Evolutionary conservation across 1,140 invertebrate genomes (phyloP), one percentile per base, ranked within the genome.

Genomic region (Drosophila chauvacae): DNA sequence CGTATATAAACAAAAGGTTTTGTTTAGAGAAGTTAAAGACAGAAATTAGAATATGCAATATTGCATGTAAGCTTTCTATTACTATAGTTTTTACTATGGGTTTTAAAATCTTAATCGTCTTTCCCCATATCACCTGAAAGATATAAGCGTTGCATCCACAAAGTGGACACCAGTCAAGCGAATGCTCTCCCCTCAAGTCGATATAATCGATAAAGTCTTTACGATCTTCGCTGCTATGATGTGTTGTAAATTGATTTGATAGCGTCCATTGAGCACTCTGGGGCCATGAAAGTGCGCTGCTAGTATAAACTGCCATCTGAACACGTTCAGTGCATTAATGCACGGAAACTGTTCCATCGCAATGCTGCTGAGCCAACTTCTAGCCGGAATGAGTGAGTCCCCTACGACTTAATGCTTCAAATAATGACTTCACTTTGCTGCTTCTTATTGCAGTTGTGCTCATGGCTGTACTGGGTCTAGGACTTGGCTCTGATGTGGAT

Each of bases 171-270:
- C 10, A 39, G 20, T 26, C 16, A 41, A 23, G 33, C 18, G 14
- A 35, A 53, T 23, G 18, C 7, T 41, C 18, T 50, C 45, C 45
- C 30, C 39, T 61, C n/a, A n/a, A 44, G 30, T 39, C 14, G 13
- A 18, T 26, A 39, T 35, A 39, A 30, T 51, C 45, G 20, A 59
- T 81, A 60, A 81, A 73, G 47, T 44, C 57, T 71, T 68, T 47
- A 72, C 62, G 30, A 64, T 60, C 48, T 28, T 64, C 2, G 26
- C 26, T 37, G 51, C 28, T 37, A 23, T 39, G 5, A 76, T 66
- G 47, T 50, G 50, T 77, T 81, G 37, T 77, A 59, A 77, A 85
- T 77, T 77, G 63, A 85, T 84, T 84, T 81, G 28, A 70, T 70
- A 10, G 45, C 50, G 37, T 28, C 18, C 23, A 33, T 4, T 18